Evolutionary conservation across 2,888 invertebrate species (phyloP).

Genomic region (Noctua janthe): DNA sequence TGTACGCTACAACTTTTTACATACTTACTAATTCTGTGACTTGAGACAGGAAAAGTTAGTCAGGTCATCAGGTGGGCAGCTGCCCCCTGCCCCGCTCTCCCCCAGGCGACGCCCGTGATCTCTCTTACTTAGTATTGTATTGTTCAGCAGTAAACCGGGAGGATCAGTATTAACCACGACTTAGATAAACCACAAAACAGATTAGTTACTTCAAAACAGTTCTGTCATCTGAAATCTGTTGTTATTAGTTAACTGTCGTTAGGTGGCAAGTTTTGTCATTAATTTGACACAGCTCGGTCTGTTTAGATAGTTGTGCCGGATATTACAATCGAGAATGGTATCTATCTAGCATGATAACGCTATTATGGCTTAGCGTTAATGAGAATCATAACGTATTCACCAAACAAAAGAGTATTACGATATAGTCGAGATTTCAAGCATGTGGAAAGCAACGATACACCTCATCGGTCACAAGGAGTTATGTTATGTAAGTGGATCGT

Average conservation of each 20-base stretch:
- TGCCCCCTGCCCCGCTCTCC: too few relatives aligned
- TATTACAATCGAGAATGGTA: background rate
- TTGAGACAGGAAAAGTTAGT: too few relatives aligned
- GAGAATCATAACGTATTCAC: too few relatives aligned
- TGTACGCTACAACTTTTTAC: too few relatives aligned
- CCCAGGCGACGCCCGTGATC: too few relatives aligned
- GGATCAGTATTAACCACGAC: background rate
- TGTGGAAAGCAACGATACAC: background rate
- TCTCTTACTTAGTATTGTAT: too few relatives aligned
- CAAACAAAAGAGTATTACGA: background rate
- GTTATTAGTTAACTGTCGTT: background rate
- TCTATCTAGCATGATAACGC: background rate
- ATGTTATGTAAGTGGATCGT: slow-evolving; percentile 56
- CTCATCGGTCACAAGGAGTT: slow-evolving; percentile 6
- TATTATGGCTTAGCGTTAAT: too few relatives aligned
- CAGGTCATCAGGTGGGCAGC: too few relatives aligned
- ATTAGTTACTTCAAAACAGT: background rate
- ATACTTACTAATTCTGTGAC: too few relatives aligned
- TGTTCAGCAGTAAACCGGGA: background rate
- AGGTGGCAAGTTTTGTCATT: background rate
- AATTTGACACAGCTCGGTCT: background rate
- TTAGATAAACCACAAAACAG: background rate
- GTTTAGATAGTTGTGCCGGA: background rate
- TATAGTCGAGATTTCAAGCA: background rate
- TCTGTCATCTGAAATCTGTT: background rate